These are phyloP conservation scores for Petrocephalus sullivani DNA, from an alignment of 2,797 vertebrate species.

Conservation along the genomic window DNA sequence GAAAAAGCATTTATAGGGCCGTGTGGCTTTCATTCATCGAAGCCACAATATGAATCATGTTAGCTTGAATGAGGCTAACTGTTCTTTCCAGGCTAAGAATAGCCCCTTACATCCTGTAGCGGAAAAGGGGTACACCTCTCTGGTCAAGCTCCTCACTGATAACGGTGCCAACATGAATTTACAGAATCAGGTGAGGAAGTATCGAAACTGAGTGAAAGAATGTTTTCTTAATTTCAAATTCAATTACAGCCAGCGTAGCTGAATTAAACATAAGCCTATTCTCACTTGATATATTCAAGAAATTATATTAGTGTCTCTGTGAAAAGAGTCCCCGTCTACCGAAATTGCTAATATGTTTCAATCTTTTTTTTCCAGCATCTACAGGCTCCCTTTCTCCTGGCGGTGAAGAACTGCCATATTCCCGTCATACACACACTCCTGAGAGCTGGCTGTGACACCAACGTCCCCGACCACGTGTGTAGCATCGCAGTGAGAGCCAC, in stretches of 20 bases:
- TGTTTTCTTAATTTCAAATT: background rate
- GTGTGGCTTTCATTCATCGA: background rate
- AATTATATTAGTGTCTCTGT: background rate
- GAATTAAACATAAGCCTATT: background rate
- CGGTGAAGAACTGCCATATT: slow-evolving; percentile 68
- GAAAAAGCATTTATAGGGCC: background rate
- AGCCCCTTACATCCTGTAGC: slow-evolving; percentile 67
- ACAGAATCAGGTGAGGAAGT: slow-evolving; percentile 64
- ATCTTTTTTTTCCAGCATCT: slow-evolving; percentile 59
- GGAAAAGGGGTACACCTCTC: slow-evolving; percentile 61
- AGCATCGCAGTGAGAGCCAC: background rate
- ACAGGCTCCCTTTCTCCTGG: slow-evolving; percentile 74
- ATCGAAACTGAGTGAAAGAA: background rate
- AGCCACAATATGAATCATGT: background rate
- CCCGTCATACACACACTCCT: slow-evolving; percentile 68
- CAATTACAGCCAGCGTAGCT: background rate
- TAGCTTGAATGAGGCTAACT: background rate
- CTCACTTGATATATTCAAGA: background rate
- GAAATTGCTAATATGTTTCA: slow-evolving; percentile 11
- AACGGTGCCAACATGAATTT: slow-evolving; percentile 58
- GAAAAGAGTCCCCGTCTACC: background rate
- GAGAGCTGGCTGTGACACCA: slow-evolving; percentile 60
- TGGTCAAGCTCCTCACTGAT: slow-evolving; percentile 70
- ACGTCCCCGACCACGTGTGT: slow-evolving; percentile 70
- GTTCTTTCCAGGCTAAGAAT: slow-evolving; percentile 53